phyloP scores from a whole-genome alignment of 2,113 vertebrate genomes.

The Chloropsis hardwickii region DNA sequence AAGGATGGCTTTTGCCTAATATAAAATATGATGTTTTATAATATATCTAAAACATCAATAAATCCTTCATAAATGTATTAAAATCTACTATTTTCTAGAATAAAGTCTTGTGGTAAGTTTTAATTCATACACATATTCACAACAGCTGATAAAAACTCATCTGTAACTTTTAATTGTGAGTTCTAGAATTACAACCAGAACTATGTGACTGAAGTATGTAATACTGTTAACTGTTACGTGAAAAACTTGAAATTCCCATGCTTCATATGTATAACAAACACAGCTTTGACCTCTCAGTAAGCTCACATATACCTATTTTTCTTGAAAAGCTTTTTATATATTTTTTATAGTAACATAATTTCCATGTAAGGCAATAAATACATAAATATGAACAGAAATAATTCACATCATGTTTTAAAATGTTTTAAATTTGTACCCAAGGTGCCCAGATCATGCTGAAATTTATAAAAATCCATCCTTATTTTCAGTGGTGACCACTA shows the following conservation, averaged over 20 bases:
- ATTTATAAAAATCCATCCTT: not conserved
- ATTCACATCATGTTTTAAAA: not conserved
- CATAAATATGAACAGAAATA: not conserved
- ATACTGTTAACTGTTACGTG: not conserved
- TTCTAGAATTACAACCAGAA: not conserved
- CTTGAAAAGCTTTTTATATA: not conserved
- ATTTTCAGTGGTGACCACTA: not conserved
- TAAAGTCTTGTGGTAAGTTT: not conserved
- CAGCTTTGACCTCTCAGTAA: not conserved
- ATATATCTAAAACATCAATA: not conserved
- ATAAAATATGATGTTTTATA: not conserved
- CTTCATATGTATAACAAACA: not conserved
- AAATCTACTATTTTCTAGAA: not conserved
- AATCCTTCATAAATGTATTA: not conserved
- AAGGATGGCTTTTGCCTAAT: not conserved
- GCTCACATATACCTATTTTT: not conserved
- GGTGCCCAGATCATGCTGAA: not conserved
- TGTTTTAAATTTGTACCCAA: not conserved
- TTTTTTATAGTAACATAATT: not conserved
- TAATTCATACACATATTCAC: not conserved
- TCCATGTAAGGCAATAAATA: not conserved
- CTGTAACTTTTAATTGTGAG: not conserved
- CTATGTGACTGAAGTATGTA: not conserved
- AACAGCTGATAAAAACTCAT: not conserved
- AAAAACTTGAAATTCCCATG: not conserved